Percentiles rank a stretch among this genome's conserved stretches.
Conservation (phyloP, 1,140 invertebrate genomes). For the Neodiprion fabricii region DNA sequence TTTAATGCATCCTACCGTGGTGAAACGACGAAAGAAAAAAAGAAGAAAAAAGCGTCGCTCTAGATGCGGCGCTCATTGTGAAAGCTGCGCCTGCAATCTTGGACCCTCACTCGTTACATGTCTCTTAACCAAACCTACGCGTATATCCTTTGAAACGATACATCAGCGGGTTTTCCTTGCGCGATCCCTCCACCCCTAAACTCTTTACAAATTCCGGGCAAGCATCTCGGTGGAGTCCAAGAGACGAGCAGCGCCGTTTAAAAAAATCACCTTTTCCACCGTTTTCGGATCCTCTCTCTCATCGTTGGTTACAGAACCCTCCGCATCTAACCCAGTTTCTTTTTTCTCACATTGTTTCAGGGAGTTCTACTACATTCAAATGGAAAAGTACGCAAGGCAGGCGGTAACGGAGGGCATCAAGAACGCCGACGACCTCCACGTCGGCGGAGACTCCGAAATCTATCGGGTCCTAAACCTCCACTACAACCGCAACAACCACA, state of each 20-base stretch:
- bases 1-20: not conserved
- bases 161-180: not conserved
- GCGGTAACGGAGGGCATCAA: slow-evolving; percentile 96
- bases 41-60: no score
- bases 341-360: slow-evolving; percentile 70
- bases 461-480: slow-evolving; percentile 98
- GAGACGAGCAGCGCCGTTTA: slow-evolving; percentile 5
- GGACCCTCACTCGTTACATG: no score
- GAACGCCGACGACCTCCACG: slow-evolving; percentile 89
- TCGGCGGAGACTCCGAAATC: slow-evolving; percentile 94
- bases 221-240: not conserved
- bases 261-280: slow-evolving; percentile 28
- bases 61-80: no score
- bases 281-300: slow-evolving; percentile 11
- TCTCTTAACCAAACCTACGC: no score
- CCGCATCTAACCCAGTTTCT: not conserved
- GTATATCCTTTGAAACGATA: not conserved
- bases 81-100: no score
- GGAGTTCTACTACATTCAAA: slow-evolving; percentile 99
- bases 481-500: slow-evolving; percentile 99
- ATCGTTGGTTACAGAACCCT: slow-evolving; percentile 6
- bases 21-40: no score
- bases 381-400: slow-evolving; percentile 99
- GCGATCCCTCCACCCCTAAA: not conserved
- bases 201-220: no score